phyloP scores from a whole-genome alignment of 2,797 vertebrate species.

The Peromyscus attwateri region DNA sequence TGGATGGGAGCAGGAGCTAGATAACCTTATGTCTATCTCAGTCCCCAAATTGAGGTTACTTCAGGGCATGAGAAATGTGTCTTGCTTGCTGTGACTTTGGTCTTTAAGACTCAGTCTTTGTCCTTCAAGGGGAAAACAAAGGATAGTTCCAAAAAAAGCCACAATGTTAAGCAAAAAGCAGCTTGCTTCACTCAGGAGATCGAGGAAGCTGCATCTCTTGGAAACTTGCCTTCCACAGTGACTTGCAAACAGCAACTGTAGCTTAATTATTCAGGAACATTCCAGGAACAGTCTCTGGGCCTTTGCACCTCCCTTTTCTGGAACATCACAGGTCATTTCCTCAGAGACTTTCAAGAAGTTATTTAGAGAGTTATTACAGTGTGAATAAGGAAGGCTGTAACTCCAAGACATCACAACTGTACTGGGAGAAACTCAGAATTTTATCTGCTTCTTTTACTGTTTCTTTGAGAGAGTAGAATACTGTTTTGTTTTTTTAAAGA shows the following conservation, averaged over 20 bases:
- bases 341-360: not conserved
- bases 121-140: conserved; percentile 55
- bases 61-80: not conserved
- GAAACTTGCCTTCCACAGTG: not conserved
- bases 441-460: not conserved
- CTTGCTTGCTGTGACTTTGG: not conserved
- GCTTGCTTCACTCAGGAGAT: not conserved
- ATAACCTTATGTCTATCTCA: not conserved
- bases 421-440: not conserved
- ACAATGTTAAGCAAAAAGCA: not conserved
- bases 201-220: not conserved
- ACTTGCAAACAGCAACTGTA: conserved; percentile 57
- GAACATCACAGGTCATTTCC: not conserved
- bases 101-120: conserved; percentile 19
- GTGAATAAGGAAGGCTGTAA: not conserved
- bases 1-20: not conserved
- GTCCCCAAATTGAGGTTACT: not conserved
- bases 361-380: conserved; percentile 3
- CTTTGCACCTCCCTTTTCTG: conserved; percentile 25
- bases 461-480: not conserved
- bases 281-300: not conserved
- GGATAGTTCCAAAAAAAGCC: not conserved
- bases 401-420: not conserved
- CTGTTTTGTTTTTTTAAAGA: not conserved
- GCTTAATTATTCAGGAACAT: conserved; percentile 58